Evolutionary conservation across 2,797 vertebrate genomes (phyloP), one percentile per base, ranked within the genome.

Genomic region (Chanos chanos): DNA sequence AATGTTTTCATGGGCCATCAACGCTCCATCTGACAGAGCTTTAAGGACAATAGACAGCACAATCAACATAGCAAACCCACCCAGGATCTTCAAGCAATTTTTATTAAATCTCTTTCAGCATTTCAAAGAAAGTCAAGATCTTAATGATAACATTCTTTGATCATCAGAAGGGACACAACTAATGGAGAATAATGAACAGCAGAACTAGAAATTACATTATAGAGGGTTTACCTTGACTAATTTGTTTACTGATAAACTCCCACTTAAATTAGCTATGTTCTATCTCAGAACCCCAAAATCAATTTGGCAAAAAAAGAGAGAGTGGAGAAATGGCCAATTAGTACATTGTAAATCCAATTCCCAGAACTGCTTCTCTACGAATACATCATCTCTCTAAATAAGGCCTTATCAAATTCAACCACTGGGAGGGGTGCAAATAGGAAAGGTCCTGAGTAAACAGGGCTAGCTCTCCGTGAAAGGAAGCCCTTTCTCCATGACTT

Each of bases 291-390:
- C 49, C 50, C 66, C 25, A 57, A 64, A 83, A 85, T 83, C 81
- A 64, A 79, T 83, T 77, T 62, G 80, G 74, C 5, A 24, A 45
- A 71, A 81, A 79, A 2, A 79, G 76, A 74, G 66, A 62, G 70
- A 30, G 65, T 74, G 74, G 67, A 53, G 74, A 75, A 61, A 72
- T 56, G 66, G 71, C 77, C 55, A 25, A 77, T 62, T 62, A 30
- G 65, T 21, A 64, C 70, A 52, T 24, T 49, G 51, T 68, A 76
- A 72, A 76, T 82, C 77, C 83, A 41, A 78, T 86, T 79, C 75
- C 72, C 66, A 24, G 53, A 56, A 37, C n/a, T 25, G 24, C 21
- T 21, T 10, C 24, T 21, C 56, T 45, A 19, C 37, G 58, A 40
- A 53, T 59, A 25, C 37, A 56, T 39, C 1, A 41, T 7, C 7